Percentiles rank a stretch among this genome's conserved stretches.
These are phyloP conservation scores for Xestia xanthographa DNA, from an alignment of 2,888 invertebrate species.

Conservation along the genomic window DNA sequence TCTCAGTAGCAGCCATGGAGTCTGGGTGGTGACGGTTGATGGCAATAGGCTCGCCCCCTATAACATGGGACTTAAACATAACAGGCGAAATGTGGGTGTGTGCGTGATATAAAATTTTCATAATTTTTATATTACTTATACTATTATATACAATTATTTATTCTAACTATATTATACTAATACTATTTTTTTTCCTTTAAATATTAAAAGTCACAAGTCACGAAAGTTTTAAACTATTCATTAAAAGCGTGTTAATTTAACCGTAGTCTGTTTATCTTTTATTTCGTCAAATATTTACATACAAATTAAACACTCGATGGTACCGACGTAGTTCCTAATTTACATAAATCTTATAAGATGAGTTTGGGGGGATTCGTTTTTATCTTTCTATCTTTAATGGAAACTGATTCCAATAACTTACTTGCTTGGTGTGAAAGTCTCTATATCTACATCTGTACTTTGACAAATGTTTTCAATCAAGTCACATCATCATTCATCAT, in stretches of 20 bases:
- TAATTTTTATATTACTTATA: background rate
- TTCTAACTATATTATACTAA: too few species aligned
- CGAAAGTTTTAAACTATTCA: constrained; percentile 14
- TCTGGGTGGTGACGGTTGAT: too few species aligned
- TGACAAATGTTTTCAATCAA: too few species aligned
- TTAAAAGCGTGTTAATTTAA: constrained; percentile 15
- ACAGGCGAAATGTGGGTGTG: too few species aligned
- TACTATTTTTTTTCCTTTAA: too few species aligned
- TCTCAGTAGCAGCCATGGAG: too few species aligned
- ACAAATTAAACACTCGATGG: constrained; percentile 14
- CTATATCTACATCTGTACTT: too few species aligned
- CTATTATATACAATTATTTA: too few species aligned
- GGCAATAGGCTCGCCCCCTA: too few species aligned
- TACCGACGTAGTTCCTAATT: constrained; percentile 25
- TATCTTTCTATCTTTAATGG: background rate
- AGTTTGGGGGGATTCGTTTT: constrained; percentile 2
- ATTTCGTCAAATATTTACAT: constrained; percentile 32
- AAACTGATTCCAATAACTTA: constrained; percentile 7
- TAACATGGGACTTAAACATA: too few species aligned
- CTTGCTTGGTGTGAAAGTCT: background rate
- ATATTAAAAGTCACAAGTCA: constrained; percentile 12
- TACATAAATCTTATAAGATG: constrained; percentile 12
- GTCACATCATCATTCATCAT: too few species aligned
- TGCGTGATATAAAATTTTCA: background rate
- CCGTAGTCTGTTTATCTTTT: constrained; percentile 10